Evolutionary conservation across 1,140 invertebrate genomes (phyloP).

Genomic region (Octopus sinensis): DNA sequence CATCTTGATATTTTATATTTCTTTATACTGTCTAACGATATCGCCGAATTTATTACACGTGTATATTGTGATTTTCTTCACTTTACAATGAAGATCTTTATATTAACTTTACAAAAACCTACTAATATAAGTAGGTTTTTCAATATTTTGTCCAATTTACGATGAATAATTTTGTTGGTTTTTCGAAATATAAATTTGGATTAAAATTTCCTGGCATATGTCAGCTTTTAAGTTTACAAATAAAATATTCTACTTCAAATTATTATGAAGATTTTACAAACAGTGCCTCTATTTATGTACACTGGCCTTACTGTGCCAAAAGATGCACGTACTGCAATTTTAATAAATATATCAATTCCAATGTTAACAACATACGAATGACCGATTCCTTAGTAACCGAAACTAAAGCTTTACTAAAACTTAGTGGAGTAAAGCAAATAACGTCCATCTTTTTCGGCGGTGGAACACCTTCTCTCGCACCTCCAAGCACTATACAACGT

Average conservation of each 20-base stretch:
- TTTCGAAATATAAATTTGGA: no score
- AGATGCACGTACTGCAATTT: conserved; percentile 55
- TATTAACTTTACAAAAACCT: no score
- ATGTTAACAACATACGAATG: conserved; percentile 43
- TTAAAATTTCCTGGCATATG: no score
- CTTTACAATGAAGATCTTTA: no score
- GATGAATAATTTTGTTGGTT: no score
- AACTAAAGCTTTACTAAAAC: conserved; percentile 33
- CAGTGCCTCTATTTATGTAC: conserved; percentile 29
- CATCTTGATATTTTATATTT: no score
- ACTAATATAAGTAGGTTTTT: no score
- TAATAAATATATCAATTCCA: conserved; percentile 51
- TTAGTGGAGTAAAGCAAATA: conserved; percentile 35
- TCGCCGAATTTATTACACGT: no score
- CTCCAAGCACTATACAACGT: conserved; percentile 35
- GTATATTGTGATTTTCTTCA: no score
- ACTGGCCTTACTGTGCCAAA: conserved; percentile 53
- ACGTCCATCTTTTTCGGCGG: conserved; percentile 53
- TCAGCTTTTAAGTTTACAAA: no score
- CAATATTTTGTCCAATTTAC: no score
- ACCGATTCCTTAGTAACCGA: conserved; percentile 38
- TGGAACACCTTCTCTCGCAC: conserved; percentile 51
- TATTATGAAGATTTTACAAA: not conserved
- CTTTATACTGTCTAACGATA: no score
- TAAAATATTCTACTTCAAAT: not conserved